These are phyloP conservation scores for Drosophila paulistorum DNA, from an alignment of 1,140 invertebrate species.

Conservation along the genomic window DNA sequence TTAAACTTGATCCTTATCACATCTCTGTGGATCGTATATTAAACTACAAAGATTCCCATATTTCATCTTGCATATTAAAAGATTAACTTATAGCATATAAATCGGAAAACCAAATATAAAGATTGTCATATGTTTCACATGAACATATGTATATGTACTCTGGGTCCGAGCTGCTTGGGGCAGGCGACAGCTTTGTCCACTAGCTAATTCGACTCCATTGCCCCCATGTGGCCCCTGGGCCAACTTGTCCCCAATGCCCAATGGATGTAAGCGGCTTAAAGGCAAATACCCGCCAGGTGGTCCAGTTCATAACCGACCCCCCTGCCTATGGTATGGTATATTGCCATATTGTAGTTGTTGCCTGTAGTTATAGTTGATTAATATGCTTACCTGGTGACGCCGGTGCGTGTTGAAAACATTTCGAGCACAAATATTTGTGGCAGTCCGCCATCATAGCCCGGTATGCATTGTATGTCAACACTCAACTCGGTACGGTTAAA, in stretches of 20 bases:
- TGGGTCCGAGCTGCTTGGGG: conserved; percentile 28
- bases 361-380: conserved; percentile 63
- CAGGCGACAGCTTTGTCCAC: neutral
- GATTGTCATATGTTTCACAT: conserved; percentile 44
- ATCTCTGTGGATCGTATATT: too few species aligned
- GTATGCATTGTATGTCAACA: conserved; percentile 89
- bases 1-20: too few species aligned
- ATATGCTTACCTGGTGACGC: conserved; percentile 81
- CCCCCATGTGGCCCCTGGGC: neutral
- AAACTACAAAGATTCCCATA: neutral
- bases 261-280: conserved; percentile 63
- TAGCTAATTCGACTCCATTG: neutral
- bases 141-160: conserved; percentile 2
- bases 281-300: conserved; percentile 22
- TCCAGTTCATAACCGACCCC: neutral
- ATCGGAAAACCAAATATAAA: conserved; percentile 31
- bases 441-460: conserved; percentile 91
- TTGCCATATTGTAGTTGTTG: conserved; percentile 33
- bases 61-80: neutral
- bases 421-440: conserved; percentile 90
- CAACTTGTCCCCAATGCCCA: conserved; percentile 3
- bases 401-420: conserved; percentile 84
- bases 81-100: neutral
- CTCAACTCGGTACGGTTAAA: conserved; percentile 89
- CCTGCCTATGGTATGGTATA: too few species aligned